phyloP scores from a whole-genome alignment of 2,797 vertebrate genomes.

The Triplophysa yarkandensis region DNA sequence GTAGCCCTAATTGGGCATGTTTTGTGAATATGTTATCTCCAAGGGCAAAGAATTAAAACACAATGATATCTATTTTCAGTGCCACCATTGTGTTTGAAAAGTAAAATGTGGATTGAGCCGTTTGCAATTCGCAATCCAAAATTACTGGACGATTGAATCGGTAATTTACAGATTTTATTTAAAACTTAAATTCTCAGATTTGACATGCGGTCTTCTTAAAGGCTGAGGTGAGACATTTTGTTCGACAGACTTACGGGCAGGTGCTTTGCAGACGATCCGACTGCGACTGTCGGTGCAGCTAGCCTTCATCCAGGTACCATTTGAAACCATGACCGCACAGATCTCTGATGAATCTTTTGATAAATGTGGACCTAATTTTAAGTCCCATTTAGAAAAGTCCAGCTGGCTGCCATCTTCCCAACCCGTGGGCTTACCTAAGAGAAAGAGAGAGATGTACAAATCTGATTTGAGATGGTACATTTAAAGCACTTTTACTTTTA shows the following conservation, averaged over 20 bases:
- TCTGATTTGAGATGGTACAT: background rate
- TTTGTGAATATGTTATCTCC: too few species aligned
- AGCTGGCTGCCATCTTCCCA: slow-evolving; percentile 86
- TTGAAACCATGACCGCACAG: slow-evolving; percentile 82
- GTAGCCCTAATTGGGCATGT: too few species aligned
- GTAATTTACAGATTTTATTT: background rate
- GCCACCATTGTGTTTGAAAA: too few species aligned
- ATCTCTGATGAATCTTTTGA: slow-evolving; percentile 1
- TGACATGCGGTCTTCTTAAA: background rate
- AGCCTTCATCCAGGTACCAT: slow-evolving; percentile 81
- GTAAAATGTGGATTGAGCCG: too few species aligned
- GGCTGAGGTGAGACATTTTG: background rate
- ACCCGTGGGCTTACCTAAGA: slow-evolving; percentile 50
- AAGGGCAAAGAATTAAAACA: too few species aligned
- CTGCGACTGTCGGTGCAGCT: slow-evolving; percentile 76
- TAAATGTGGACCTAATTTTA: slow-evolving; percentile 27
- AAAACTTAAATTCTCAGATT: background rate
- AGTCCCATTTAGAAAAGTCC: slow-evolving; percentile 82
- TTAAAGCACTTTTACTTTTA: background rate
- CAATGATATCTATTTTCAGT: too few species aligned
- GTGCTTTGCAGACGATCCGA: slow-evolving; percentile 87
- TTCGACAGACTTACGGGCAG: slow-evolving; percentile 74
- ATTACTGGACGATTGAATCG: background rate
- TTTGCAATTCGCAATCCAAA: too few species aligned
- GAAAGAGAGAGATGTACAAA: background rate